phyloP scores from a whole-genome alignment of 2,888 invertebrate genomes.

The Pseudococcus longispinus region DNA sequence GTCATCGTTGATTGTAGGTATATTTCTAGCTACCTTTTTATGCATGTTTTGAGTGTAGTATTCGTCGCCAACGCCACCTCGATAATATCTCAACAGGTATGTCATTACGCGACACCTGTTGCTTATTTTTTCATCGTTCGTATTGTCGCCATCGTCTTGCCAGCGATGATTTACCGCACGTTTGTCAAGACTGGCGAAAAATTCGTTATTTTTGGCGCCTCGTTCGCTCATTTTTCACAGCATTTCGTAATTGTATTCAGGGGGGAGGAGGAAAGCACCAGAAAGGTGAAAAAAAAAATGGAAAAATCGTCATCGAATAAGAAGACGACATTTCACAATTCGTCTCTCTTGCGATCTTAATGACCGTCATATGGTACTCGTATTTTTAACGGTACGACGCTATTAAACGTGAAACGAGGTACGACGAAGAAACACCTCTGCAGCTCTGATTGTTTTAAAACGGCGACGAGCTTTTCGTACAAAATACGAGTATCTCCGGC shows the following conservation, averaged over 20 bases:
- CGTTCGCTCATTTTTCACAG: too few relatives aligned
- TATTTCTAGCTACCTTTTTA: not conserved
- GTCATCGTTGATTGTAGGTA: not conserved
- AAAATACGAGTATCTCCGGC: constrained; percentile 6
- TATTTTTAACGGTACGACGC: not conserved
- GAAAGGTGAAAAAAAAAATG: not conserved
- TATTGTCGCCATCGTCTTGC: not conserved
- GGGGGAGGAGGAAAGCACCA: too few relatives aligned
- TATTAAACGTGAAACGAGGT: not conserved
- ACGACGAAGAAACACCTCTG: not conserved
- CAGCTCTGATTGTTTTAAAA: not conserved
- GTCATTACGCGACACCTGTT: not conserved
- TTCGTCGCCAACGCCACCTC: not conserved
- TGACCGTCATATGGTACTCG: not conserved
- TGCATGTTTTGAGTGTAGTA: not conserved
- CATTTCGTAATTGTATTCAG: not conserved
- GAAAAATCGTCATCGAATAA: not conserved
- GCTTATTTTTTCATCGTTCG: not conserved
- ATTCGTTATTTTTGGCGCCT: too few relatives aligned
- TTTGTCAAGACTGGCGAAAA: not conserved
- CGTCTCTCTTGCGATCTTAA: not conserved
- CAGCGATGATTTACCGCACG: not conserved
- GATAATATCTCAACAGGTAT: constrained; percentile 3
- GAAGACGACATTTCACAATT: not conserved
- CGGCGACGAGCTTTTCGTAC: not conserved